A percentile compares a stretch with the other conserved stretches of the same genome.
Evolutionary conservation across 2,797 vertebrate species (phyloP).

Genomic region (Sebastes matsubarae): DNA sequence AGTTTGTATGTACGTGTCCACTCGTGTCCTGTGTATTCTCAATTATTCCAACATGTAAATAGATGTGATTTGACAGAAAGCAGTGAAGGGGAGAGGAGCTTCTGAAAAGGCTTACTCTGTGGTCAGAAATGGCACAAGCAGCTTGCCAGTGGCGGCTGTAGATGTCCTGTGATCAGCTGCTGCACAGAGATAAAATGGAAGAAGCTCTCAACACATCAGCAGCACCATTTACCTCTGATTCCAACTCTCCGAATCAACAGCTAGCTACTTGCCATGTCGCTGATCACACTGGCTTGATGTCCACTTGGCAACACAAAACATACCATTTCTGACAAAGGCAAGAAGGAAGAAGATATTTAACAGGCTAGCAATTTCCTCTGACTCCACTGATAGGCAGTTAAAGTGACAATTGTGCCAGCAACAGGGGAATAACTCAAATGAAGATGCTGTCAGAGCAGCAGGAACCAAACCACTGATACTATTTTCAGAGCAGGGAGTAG

Average conservation of each 20-base stretch:
- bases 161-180: slow-evolving; percentile 4
- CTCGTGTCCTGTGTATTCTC: not conserved
- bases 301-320: not conserved
- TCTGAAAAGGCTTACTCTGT: not conserved
- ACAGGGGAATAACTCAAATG: not conserved
- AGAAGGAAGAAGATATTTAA: not conserved
- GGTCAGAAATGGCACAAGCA: not conserved
- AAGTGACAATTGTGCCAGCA: not conserved
- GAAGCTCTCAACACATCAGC: not conserved
- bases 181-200: not conserved
- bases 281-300: not conserved
- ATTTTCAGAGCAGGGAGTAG: not conserved
- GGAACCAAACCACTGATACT: not conserved
- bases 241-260: not conserved
- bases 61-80: not conserved
- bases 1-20: not conserved
- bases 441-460: not conserved
- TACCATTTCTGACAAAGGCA: not conserved
- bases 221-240: not conserved
- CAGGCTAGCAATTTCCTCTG: not conserved
- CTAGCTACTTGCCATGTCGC: not conserved
- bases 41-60: not conserved
- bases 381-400: not conserved
- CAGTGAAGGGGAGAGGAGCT: not conserved
- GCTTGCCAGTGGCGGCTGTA: not conserved